Evolutionary conservation across 2,888 invertebrate genomes (phyloP), one percentile per base, ranked within the genome.

Genomic region (Philonicus albiceps): DNA sequence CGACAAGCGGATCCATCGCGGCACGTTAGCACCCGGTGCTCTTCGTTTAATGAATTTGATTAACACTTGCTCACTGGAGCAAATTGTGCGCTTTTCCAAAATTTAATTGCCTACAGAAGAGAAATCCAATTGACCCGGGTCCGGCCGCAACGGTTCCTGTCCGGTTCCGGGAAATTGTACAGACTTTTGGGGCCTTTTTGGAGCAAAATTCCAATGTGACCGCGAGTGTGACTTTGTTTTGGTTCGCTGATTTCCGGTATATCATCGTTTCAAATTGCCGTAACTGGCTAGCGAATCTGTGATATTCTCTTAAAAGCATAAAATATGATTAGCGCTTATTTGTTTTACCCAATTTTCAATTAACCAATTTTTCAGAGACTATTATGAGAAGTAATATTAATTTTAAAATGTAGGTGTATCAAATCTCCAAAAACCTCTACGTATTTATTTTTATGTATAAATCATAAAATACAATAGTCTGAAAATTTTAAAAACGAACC

Each of bases 61-160:
- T 81, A 81, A 81, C 55, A 55, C 81, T 55, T 81, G 81, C 55
- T 55, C 81, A 81, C 81, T 81, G 81, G 81, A 81, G 55, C 81
- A 81, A 81, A 81, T 30, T 81, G 55, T 13, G 81, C 81, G 55
- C 81, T 81, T 81, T 81, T 55, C 55, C 55, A 64, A 81, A 81
- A 81, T 81, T 81, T 81, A 81, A 81, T 81, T 81, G 64, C 55
- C 81, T 81, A 13, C 81, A 19, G 49, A 80, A 8, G 80, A 80
- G 49, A 49, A 80, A 49, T 34, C 19, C 31, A 81, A 81, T 55
- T 81, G 81, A 55, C 49, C 64, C 22, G 64, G 40, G 40, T 3
- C 19, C 64, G 64, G 64, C 64, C 64, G 34, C 81, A 81, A 55
- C 55, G 81, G 81, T 34, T 53, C 22, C 64, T 31, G 34, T 27